These are phyloP conservation scores for Seriola aureovittata DNA, from an alignment of 2,113 vertebrate species.

Conservation along the genomic window DNA sequence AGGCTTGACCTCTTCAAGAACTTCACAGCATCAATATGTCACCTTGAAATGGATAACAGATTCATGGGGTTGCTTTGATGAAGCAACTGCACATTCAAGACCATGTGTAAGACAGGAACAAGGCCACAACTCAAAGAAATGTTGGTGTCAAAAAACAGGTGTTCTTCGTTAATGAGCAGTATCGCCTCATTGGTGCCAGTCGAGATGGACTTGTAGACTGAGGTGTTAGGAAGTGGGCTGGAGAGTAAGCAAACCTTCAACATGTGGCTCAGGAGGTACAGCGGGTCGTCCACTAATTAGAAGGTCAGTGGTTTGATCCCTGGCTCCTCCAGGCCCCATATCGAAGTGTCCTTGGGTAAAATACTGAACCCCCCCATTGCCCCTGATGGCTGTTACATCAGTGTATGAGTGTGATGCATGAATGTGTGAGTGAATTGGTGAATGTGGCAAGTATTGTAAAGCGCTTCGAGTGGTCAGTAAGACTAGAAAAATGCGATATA, in stretches of 20 bases:
- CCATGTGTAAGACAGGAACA: neutral
- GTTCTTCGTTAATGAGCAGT: neutral
- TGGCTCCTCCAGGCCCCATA: no score
- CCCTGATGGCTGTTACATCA: no score
- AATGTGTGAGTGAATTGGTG: no score
- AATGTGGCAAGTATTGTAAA: no score
- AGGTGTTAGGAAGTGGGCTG: neutral
- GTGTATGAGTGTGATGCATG: no score
- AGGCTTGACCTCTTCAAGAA: neutral
- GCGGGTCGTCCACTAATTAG: no score
- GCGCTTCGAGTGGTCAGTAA: no score
- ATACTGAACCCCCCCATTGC: no score
- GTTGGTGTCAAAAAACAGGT: neutral
- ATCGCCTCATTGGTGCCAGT: neutral
- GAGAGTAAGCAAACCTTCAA: neutral
- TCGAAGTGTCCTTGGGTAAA: no score
- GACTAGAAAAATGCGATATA: no score
- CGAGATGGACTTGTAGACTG: neutral
- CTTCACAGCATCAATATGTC: neutral
- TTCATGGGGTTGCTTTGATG: constrained; percentile 1
- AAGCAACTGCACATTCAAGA: constrained; percentile 1
- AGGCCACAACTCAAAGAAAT: neutral
- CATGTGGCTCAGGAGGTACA: no score
- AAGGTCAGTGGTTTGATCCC: no score
- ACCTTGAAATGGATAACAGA: constrained; percentile 5